Evolutionary conservation across 2,888 invertebrate species (phyloP).

Genomic region (Drosophila borborema): DNA sequence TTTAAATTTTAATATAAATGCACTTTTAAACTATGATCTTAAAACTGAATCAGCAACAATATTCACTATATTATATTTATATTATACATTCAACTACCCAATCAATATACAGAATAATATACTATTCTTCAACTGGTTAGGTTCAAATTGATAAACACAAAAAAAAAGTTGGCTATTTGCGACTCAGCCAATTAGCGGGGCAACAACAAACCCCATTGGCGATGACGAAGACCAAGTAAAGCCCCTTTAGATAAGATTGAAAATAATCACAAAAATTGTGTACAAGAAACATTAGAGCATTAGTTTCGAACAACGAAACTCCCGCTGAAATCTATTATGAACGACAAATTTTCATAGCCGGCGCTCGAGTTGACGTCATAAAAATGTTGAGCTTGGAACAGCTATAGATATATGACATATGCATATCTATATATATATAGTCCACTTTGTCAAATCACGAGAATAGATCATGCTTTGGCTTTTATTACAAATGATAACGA

Average conservation of each 20-base stretch:
- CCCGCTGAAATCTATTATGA: constrained; percentile 8
- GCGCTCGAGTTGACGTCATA: constrained; percentile 49
- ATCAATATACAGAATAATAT: constrained; percentile 8
- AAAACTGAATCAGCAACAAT: background rate
- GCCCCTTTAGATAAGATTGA: constrained; percentile 56
- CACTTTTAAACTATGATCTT: background rate
- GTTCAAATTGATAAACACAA: constrained; percentile 44
- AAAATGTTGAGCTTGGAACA: constrained; percentile 16
- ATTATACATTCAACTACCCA: background rate
- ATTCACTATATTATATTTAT: background rate
- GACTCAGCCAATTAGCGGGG: constrained; percentile 44
- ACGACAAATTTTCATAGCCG: constrained; percentile 22
- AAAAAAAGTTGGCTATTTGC: constrained; percentile 32
- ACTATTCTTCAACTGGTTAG: constrained; percentile 4
- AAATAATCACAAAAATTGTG: constrained; percentile 38
- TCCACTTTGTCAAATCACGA: constrained; percentile 15
- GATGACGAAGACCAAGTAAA: constrained; percentile 21
- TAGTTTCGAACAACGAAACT: constrained; percentile 14
- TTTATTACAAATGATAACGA: constrained; percentile 32
- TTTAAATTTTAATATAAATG: background rate
- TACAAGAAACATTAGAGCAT: constrained; percentile 18
- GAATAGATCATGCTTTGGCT: constrained; percentile 25
- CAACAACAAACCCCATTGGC: constrained; percentile 25
- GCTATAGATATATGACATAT: background rate
- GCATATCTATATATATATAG: background rate